phyloP scores from a whole-genome alignment of 2,113 vertebrate genomes.

The Nannospalax galili region DNA sequence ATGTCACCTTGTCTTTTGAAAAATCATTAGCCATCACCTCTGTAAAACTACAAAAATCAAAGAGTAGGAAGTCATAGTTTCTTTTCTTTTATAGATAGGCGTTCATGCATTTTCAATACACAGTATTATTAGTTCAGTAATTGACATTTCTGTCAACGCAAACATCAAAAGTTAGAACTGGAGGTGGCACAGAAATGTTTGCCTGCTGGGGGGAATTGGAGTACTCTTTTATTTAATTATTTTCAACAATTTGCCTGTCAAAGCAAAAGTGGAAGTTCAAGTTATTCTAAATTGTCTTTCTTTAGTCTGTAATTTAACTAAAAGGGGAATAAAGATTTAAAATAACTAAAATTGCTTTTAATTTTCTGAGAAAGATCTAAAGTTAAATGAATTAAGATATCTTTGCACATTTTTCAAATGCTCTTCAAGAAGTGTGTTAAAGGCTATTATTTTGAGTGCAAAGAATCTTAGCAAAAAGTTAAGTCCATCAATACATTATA shows the following conservation, averaged over 20 bases:
- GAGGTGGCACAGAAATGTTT: slow-evolving; percentile 78
- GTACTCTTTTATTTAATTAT: slow-evolving; percentile 80
- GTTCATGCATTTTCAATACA: slow-evolving; percentile 70
- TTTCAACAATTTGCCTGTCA: slow-evolving; percentile 80
- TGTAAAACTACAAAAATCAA: slow-evolving; percentile 66
- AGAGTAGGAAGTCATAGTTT: slow-evolving; percentile 73
- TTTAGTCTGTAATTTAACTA: slow-evolving; percentile 70
- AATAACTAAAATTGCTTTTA: slow-evolving; percentile 63
- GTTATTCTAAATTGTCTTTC: slow-evolving; percentile 72
- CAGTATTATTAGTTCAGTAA: slow-evolving; percentile 76
- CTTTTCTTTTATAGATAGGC: slow-evolving; percentile 70
- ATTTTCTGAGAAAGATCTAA: slow-evolving; percentile 67
- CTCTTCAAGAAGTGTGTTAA: slow-evolving; percentile 58
- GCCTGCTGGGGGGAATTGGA: slow-evolving; percentile 65
- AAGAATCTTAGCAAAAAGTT: slow-evolving; percentile 52
- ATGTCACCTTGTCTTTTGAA: slow-evolving; percentile 71
- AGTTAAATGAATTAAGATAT: slow-evolving; percentile 70
- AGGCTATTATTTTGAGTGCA: slow-evolving; percentile 63
- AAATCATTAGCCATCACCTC: slow-evolving; percentile 62
- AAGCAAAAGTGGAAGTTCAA: slow-evolving; percentile 79
- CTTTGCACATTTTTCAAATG: slow-evolving; percentile 67
- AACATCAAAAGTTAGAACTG: slow-evolving; percentile 75
- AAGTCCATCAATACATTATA: not conserved
- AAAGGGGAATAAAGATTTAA: slow-evolving; percentile 67
- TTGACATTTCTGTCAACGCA: slow-evolving; percentile 79